These are phyloP conservation scores for Heliconius hewitsoni DNA, from an alignment of 1,140 invertebrate genomes.

Conservation along the genomic window DNA sequence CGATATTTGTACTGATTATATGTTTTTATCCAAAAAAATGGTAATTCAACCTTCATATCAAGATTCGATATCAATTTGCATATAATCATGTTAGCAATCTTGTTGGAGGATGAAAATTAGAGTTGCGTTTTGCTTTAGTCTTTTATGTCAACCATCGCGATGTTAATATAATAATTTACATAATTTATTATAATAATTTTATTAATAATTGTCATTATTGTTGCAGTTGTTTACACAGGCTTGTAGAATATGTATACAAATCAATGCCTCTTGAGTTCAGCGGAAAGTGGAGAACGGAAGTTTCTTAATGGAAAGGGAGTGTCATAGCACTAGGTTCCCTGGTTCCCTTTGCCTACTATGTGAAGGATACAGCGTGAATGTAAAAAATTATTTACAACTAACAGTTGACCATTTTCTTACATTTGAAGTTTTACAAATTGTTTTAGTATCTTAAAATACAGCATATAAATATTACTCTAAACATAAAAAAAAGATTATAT, in stretches of 20 bases:
- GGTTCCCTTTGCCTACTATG: too few relatives aligned
- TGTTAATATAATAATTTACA: not conserved
- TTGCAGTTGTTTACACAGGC: not conserved
- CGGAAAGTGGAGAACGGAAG: too few relatives aligned
- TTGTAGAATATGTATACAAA: not conserved
- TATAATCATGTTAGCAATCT: constrained; percentile 44
- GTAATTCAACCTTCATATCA: constrained; percentile 30
- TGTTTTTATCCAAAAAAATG: constrained; percentile 32
- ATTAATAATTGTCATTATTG: not conserved
- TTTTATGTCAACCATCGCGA: not conserved
- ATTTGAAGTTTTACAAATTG: too few relatives aligned
- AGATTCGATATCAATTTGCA: constrained; percentile 49
- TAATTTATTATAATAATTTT: not conserved
- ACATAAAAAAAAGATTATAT: too few relatives aligned
- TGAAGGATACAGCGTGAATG: too few relatives aligned
- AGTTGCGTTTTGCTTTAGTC: not conserved
- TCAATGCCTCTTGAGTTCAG: too few relatives aligned
- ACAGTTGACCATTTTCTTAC: too few relatives aligned
- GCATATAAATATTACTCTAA: too few relatives aligned
- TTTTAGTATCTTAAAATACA: too few relatives aligned
- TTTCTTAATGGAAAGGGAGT: too few relatives aligned
- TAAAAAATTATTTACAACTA: too few relatives aligned
- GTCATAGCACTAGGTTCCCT: too few relatives aligned
- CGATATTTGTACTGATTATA: constrained; percentile 58
- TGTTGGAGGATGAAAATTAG: not conserved